A percentile compares a stretch with the other conserved stretches of the same genome.
These are phyloP conservation scores for Chroicocephalus ridibundus DNA, from an alignment of 2,113 vertebrate species.

Conservation along the genomic window DNA sequence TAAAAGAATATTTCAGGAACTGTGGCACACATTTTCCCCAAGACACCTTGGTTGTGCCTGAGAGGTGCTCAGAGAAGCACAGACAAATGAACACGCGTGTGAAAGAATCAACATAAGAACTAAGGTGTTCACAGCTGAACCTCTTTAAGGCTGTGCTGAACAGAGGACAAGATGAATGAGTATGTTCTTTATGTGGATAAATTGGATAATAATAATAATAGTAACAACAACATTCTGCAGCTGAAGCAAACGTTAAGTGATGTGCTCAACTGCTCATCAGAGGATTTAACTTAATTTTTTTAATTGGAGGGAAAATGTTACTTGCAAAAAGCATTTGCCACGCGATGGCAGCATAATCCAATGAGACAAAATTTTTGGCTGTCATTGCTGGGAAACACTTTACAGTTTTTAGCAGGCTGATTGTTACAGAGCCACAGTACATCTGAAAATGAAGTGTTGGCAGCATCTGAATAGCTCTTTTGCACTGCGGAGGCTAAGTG, in stretches of 20 bases:
- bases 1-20: background rate
- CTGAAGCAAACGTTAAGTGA: background rate
- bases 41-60: background rate
- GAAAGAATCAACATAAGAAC: background rate
- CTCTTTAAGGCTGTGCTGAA: background rate
- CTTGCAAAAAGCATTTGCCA: background rate
- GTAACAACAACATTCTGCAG: background rate
- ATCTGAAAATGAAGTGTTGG: background rate
- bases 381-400: background rate
- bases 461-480: background rate
- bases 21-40: background rate
- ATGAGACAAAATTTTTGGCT: background rate
- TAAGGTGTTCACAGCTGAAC: background rate
- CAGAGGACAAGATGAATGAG: background rate
- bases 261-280: background rate
- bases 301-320: background rate
- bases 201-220: background rate
- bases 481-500: constrained; percentile 14
- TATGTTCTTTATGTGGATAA: background rate
- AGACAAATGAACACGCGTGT: background rate
- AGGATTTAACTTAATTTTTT: background rate
- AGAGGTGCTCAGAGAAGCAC: background rate
- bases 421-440: constrained; percentile 10
- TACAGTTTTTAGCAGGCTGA: background rate
- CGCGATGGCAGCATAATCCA: constrained; percentile 48